Conservation (phyloP, 2,797 vertebrate genomes). For the Phrynocephalus vlangalii region DNA sequence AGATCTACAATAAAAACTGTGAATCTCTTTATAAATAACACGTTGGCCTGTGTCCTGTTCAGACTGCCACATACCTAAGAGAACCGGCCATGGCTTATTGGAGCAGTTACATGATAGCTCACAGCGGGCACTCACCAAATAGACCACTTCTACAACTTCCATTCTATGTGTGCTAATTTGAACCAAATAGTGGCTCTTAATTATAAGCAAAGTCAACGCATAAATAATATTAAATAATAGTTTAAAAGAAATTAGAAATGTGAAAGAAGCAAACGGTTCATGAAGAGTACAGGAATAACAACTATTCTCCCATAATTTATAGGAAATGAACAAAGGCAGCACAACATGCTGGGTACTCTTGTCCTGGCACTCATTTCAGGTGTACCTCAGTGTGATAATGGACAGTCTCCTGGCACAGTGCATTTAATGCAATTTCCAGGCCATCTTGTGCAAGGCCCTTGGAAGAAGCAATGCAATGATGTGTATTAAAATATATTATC, state of each 20-base stretch:
- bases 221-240: not conserved
- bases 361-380: not conserved
- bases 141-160: too few species aligned
- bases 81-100: too few species aligned
- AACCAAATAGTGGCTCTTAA: too few species aligned
- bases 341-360: accelerated
- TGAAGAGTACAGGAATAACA: not conserved
- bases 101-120: too few species aligned
- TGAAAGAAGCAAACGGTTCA: not conserved
- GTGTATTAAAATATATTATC: constrained; percentile 19
- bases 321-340: not conserved
- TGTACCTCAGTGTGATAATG: not conserved
- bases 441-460: constrained; percentile 5
- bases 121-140: too few species aligned
- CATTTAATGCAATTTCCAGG: not conserved
- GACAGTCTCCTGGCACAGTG: not conserved
- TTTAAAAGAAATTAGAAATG: not conserved
- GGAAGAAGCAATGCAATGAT: not conserved
- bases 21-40: not conserved
- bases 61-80: too few species aligned
- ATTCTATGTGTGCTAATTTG: too few species aligned
- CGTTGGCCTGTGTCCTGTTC: too few species aligned
- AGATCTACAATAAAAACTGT: not conserved
- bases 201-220: not conserved
- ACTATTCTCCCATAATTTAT: not conserved